Base-by-base conservation (phyloP, 2,888 invertebrate species). In the Rosalia funebris region DNA sequence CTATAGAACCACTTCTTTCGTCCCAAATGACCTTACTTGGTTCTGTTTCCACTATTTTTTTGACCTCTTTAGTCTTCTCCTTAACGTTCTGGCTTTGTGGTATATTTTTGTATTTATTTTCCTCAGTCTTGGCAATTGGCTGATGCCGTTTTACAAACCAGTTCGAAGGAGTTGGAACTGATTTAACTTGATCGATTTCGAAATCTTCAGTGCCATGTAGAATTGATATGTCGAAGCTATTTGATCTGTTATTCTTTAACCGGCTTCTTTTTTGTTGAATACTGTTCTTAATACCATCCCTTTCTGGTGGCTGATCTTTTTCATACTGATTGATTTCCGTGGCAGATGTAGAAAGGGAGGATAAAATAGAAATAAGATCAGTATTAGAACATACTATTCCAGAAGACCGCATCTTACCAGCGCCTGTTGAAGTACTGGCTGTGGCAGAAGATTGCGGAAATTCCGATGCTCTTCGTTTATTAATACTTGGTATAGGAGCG, bases 331-430 rank as follows among this genome's bases (percentile, higher is more conserved):
- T 88, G 75, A 92, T 91, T 78, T 93, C 93, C 57, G 89, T 90
- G 34, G 92, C 91, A 11, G 93, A 92, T 1, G 92, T 91, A 4
- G 93, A 91, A 65, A 93, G 85, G 17, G 90, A 89, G 71, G 89
- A 88, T 68, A 93, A 87, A 82, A 93, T 91, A 71, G 90, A 89
- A 68, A 89, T 89, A 48, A 93, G 85, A 76, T 93, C 92, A 20
- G 90, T 91, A 80, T 92, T 91, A 63, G 92, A 90, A 82, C 93
- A 92, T 57, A 92, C 87, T 66, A 93, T 88, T 2, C 92, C 92
- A 55, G 76, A 67, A 20, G 75, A 60, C 62, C 71, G 70, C 71
- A 71, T 76, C 62, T 62, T 85, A 76, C 77, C 75, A 72, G 77
- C 74, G 60, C 73, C 74, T 31, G n/a, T n/a, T n/a, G 72, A 65